These are phyloP conservation scores for Protaetia brevitarsis DNA, from an alignment of 1,140 invertebrate species.

Conservation along the genomic window DNA sequence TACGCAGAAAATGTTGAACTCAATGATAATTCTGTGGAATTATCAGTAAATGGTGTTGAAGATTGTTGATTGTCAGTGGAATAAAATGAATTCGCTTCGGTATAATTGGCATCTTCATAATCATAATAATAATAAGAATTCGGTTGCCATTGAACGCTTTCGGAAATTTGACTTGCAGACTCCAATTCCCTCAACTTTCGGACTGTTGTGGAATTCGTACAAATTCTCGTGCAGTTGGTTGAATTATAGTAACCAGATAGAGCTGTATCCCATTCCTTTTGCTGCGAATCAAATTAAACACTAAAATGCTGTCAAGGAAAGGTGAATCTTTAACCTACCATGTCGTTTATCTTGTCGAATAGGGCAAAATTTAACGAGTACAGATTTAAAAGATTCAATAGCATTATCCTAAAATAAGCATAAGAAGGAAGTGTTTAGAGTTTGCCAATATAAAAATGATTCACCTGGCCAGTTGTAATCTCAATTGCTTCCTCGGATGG, in stretches of 20 bases:
- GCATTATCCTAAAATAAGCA: constrained; percentile 80
- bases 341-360: constrained; percentile 86
- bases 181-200: not conserved
- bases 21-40: too few relatives aligned
- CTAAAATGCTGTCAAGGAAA: too few relatives aligned
- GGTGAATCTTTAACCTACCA: constrained; percentile 65
- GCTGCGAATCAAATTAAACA: not conserved
- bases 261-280: not conserved
- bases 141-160: not conserved
- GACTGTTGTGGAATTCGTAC: not conserved
- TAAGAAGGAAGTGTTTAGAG: not conserved
- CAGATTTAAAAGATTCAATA: constrained; percentile 90
- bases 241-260: not conserved
- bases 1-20: too few relatives aligned
- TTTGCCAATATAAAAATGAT: constrained; percentile 3
- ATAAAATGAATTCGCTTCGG: too few relatives aligned
- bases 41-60: too few relatives aligned
- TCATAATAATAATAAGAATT: too few relatives aligned
- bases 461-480: constrained; percentile 86
- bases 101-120: too few relatives aligned
- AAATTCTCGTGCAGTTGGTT: not conserved
- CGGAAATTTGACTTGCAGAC: not conserved
- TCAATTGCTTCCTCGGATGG: constrained; percentile 87
- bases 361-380: constrained; percentile 93
- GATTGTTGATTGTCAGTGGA: too few relatives aligned